A percentile compares a stretch with the other conserved stretches of the same genome.
Conservation (phyloP, 2,888 invertebrate genomes). For the Lasioglossum oenotherae region DNA sequence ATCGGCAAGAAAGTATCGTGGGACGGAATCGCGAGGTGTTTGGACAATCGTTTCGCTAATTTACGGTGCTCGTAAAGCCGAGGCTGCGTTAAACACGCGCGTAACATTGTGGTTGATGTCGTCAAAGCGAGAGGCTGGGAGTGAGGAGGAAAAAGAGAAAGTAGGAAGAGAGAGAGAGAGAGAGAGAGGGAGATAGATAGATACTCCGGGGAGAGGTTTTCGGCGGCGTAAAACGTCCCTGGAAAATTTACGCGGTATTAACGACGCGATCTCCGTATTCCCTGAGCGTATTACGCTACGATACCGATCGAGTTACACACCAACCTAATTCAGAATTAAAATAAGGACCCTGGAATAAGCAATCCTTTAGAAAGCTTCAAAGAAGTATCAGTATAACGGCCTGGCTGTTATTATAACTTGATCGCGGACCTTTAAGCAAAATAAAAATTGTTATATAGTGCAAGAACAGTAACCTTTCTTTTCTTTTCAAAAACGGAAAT, state of each 20-base stretch:
- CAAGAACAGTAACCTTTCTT: no score
- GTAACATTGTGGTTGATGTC: background rate
- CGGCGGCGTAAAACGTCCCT: slow-evolving; percentile 37
- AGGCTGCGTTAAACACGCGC: background rate
- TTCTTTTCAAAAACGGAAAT: no score
- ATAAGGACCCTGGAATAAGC: background rate
- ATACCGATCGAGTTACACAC: slow-evolving; percentile 51
- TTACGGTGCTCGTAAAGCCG: slow-evolving; percentile 15
- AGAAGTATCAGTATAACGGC: no score
- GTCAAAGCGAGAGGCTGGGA: background rate
- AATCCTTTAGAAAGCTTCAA: background rate
- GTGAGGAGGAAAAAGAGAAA: background rate
- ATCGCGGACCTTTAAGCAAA: no score
- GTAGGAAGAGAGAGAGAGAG: background rate
- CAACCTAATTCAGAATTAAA: background rate
- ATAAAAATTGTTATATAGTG: no score
- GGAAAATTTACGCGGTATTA: slow-evolving; percentile 50
- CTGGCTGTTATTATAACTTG: no score
- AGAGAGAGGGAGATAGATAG: background rate
- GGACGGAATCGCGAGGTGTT: background rate
- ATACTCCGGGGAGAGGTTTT: slow-evolving; percentile 15
- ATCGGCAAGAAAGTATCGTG: background rate
- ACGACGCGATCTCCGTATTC: slow-evolving; percentile 24
- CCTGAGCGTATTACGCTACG: slow-evolving; percentile 14
- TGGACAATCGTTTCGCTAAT: slow-evolving; percentile 9